These are phyloP conservation scores for Mormyrus proboscirostris DNA, from an alignment of 2,797 vertebrate species.

Conservation along the genomic window DNA sequence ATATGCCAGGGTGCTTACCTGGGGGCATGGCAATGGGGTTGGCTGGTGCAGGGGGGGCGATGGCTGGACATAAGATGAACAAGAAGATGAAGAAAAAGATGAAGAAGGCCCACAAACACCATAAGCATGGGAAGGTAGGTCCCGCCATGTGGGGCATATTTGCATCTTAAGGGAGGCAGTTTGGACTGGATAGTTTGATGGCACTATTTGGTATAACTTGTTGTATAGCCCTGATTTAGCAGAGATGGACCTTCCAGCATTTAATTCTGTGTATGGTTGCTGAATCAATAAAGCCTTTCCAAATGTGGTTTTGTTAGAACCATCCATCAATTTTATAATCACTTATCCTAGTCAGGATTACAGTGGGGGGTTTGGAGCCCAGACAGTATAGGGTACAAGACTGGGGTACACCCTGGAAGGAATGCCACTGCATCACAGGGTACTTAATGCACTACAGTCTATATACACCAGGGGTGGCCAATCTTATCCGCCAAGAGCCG, in stretches of 20 bases:
- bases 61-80: conserved; percentile 51
- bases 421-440: neutral
- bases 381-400: neutral
- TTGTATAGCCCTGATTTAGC: neutral
- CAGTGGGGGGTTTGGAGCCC: neutral
- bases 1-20: conserved; percentile 10
- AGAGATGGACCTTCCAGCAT: neutral
- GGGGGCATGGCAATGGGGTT: conserved; percentile 47
- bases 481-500: too few species aligned
- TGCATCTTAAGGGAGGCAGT: neutral
- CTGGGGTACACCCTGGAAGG: neutral
- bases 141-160: neutral
- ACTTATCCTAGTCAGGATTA: neutral
- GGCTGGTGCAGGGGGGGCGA: conserved; percentile 47
- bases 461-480: neutral
- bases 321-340: neutral
- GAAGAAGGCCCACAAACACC: conserved; percentile 69
- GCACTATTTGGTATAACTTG: neutral
- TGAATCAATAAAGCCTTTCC: neutral
- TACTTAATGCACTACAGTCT: neutral
- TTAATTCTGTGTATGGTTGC: neutral
- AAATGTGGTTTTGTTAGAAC: neutral
- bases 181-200: neutral
- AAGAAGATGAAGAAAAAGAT: conserved; percentile 74
- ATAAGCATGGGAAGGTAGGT: conserved; percentile 69